Base-by-base conservation (phyloP, 1,140 invertebrate genomes). In the Drosophila burlai region DNA sequence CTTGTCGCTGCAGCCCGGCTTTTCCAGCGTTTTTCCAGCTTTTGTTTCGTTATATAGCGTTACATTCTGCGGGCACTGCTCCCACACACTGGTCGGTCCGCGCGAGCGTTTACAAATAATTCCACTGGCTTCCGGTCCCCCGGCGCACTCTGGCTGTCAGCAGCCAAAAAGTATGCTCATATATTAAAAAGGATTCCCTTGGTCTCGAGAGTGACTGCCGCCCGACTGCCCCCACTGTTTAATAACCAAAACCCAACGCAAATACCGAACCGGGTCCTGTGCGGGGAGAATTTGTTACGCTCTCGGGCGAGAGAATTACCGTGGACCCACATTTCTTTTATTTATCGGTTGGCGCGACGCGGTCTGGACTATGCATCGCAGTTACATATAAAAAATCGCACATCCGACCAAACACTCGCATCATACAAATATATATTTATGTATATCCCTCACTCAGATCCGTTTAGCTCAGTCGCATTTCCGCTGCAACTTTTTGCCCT, bases 341-440 rank as follows among this genome's bases (percentile, higher is more conserved):
- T 84, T 84, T 83, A 83, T 83, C 83, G 81, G 65, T 83, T 83
- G 81, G 61, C 76, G 81, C 81, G 81, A 84, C 76, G 76, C 72
- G 62, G 65, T 80, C 72, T 84, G 59, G 50, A 52, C 59, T 45
- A 76, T 83, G 78, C 79, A 83, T 83, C 61, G 71, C 76, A 66
- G 67, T 62, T 74, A 82, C 21, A 21, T 83, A 75, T 78, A 65
- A 62, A 34, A 34, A 36, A 59, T 61, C 21, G 31, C 59, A 63
- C 42, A 64, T 15, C 46, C 59, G 21, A 24, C 34, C 36, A 60
- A 13, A 24, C 31, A 55, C 21, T 45, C 40, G 18, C 24, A 61
- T 49, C 52, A 42, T 24, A 58, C 52, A 16, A 54, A 40, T 71
- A 18, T 46, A 31, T 67, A 43, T 72, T 67, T 72, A 52, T 68